Base-by-base conservation (phyloP, 1,140 invertebrate genomes). In the Atta texana region DNA sequence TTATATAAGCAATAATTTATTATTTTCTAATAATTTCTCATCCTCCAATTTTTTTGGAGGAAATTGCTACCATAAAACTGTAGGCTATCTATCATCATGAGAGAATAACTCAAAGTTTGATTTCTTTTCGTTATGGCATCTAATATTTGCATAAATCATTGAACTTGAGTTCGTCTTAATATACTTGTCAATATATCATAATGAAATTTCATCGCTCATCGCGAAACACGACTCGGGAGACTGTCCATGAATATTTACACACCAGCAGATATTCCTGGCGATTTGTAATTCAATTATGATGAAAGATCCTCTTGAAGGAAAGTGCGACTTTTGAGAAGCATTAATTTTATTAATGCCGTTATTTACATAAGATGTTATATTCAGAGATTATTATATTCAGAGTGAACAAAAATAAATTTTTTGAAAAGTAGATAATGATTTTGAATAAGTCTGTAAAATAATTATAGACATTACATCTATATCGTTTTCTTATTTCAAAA, bases 201-300 rank as follows among this genome's bases (percentile, higher is more conserved):
- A 81, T 81, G 66, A 80, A 69, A 69, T 81, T 81, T 81, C 49
- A 71, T 69, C 64, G 77, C 49, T 81, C 49, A 24, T 81, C 77
- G 8, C 77, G 16, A 69, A 24, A 24, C 31, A 53, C 31, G 28
- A 28, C 44, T 18, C 16, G 57, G 28, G 64, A 39, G 64, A 71
- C 10, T 81, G n/a, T 10, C 49, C 21, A 69, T 81, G 64, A 69
- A 81, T 81, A 81, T 81, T 81, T 71, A 81, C 21, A 61, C n/a
- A 16, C 31, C 8, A 31, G 31, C 4, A 55, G 21, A 34, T 80
- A 55, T 16, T 55, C 49, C 31, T 14, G 63, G 10, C 49, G 49
- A 80, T 80, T 80, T 51, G 77, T 81, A 81, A 81, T 69, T 81
- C 49, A 69, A 71, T 81, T 44, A 39, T 55, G 49, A 80, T 28